phyloP scores from a whole-genome alignment of 2,113 vertebrate species.

The Alligator sinensis region DNA sequence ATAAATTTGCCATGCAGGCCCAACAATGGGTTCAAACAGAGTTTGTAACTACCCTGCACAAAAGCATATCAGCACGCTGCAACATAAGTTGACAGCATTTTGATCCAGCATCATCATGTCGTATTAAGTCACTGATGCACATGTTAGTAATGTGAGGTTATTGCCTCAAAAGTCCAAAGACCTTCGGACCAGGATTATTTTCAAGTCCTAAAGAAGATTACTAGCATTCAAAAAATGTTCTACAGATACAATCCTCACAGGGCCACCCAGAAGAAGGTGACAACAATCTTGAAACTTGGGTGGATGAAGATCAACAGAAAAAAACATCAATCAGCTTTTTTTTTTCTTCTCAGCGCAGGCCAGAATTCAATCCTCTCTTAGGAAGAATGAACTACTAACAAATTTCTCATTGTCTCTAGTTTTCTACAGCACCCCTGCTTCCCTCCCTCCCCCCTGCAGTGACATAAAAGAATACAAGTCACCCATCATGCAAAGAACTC shows the following conservation, averaged over 20 bases:
- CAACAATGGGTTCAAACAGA: not conserved
- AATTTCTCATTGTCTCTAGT: not conserved
- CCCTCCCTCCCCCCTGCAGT: not conserved
- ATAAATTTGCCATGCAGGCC: too few relatives aligned
- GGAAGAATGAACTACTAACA: not conserved
- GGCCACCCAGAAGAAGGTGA: not conserved
- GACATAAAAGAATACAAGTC: accelerated
- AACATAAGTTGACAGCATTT: accelerated
- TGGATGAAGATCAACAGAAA: accelerated
- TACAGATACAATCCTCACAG: not conserved
- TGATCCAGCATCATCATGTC: not conserved
- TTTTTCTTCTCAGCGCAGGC: not conserved
- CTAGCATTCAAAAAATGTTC: not conserved
- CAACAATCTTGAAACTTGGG: accelerated
- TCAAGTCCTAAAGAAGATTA: not conserved
- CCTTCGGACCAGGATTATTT: accelerated
- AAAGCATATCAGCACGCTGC: not conserved
- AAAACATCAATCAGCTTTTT: accelerated
- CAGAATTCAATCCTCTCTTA: not conserved
- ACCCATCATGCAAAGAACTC: not conserved
- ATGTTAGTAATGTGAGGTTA: accelerated
- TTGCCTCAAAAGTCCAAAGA: not conserved
- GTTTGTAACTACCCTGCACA: not conserved
- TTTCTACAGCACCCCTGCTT: not conserved
- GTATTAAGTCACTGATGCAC: not conserved